Percentiles rank a stretch among this genome's conserved stretches.
These are phyloP conservation scores for Eulithis testata DNA, from an alignment of 2,888 invertebrate species.

Conservation along the genomic window DNA sequence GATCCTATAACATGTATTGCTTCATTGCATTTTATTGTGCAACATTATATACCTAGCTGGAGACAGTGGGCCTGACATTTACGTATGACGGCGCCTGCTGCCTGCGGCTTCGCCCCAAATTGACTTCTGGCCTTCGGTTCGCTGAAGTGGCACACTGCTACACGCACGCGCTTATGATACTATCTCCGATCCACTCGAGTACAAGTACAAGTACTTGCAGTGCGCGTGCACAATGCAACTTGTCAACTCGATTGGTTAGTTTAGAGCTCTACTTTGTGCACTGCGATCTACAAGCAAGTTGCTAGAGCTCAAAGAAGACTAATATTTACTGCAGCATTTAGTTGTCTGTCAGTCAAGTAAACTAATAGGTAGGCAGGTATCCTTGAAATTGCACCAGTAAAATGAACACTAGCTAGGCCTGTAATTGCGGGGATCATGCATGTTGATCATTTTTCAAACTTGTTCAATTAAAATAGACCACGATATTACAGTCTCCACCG, in stretches of 20 bases:
- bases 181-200: conserved; percentile 49
- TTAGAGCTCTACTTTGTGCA: conserved; percentile 44
- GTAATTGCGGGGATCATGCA: conserved; percentile 11
- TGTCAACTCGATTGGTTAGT: conserved; percentile 43
- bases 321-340: too few species aligned
- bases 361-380: conserved; percentile 21
- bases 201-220: conserved; percentile 49
- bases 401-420: conserved; percentile 1
- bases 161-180: conserved; percentile 51
- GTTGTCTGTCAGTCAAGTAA: too few species aligned
- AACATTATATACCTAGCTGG: conserved; percentile 53
- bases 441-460: conserved; percentile 13
- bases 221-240: conserved; percentile 49
- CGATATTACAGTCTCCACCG: conserved; percentile 39
- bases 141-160: conserved; percentile 63
- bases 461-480: conserved; percentile 46
- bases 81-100: conserved; percentile 54
- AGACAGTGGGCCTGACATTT: conserved; percentile 74
- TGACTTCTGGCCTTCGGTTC: conserved; percentile 70
- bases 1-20: conserved; percentile 44
- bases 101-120: conserved; percentile 68
- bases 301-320: too few species aligned
- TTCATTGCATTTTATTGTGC: conserved; percentile 52
- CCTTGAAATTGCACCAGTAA: conserved; percentile 2
- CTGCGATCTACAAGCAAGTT: too few species aligned